Percentiles rank a stretch among this genome's conserved stretches.
These are phyloP conservation scores for Anguilla rostrata DNA, from an alignment of 2,113 vertebrate genomes.

Conservation along the genomic window DNA sequence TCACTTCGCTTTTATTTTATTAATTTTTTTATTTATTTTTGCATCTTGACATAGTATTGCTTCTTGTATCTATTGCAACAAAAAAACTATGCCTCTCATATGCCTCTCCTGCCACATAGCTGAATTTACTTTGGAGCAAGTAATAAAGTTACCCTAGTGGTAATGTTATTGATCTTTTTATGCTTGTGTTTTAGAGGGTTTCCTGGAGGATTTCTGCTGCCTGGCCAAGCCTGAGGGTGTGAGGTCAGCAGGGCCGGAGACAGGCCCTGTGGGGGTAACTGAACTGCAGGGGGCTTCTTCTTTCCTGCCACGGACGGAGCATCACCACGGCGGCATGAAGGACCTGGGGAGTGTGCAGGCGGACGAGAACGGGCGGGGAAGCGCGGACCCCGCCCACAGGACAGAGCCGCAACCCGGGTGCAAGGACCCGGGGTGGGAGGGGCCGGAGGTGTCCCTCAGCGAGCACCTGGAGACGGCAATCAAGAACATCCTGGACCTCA, in stretches of 20 bases:
- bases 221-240: slow-evolving; percentile 72
- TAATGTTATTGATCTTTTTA: not conserved
- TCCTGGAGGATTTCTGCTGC: slow-evolving; percentile 94
- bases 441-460: slow-evolving; percentile 63
- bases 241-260: not conserved
- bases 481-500: slow-evolving; percentile 84
- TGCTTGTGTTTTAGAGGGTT: slow-evolving; percentile 76
- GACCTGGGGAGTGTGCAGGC: slow-evolving; percentile 38
- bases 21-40: too few relatives aligned
- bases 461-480: slow-evolving; percentile 78
- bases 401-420: slow-evolving; percentile 63
- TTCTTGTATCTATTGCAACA: too few relatives aligned
- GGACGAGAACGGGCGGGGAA: not conserved
- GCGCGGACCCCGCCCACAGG: slow-evolving; percentile 55
- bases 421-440: slow-evolving; percentile 62
- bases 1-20: too few relatives aligned
- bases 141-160: not conserved
- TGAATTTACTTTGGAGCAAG: too few relatives aligned
- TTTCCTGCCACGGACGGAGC: not conserved
- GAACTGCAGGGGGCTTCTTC: slow-evolving; percentile 38
- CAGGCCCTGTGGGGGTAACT: slow-evolving; percentile 20
- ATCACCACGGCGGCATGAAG: slow-evolving; percentile 33
- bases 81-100: too few relatives aligned
- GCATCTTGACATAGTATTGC: too few relatives aligned
- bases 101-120: too few relatives aligned